phyloP scores from a whole-genome alignment of 2,113 vertebrate species.

The Otus sunia region DNA sequence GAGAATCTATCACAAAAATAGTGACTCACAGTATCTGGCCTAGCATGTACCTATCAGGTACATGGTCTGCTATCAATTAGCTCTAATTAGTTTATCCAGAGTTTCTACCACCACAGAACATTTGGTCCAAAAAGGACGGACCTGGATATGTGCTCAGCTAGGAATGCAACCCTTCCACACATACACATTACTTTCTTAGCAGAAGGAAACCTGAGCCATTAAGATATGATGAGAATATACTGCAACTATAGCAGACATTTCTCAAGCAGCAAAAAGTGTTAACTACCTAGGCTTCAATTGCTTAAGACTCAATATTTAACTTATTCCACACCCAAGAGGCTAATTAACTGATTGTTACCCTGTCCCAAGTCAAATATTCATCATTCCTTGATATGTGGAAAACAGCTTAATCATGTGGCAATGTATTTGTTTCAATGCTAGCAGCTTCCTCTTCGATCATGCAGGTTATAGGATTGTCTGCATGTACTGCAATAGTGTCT shows the following conservation, averaged over 20 bases:
- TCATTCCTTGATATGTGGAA: not conserved
- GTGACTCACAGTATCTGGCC: not conserved
- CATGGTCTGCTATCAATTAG: not conserved
- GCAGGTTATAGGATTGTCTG: not conserved
- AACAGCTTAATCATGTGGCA: not conserved
- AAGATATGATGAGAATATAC: not conserved
- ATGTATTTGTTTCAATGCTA: not conserved
- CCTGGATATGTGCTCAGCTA: not conserved
- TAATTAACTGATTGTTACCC: not conserved
- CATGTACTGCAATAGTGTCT: not conserved
- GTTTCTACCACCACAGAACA: not conserved
- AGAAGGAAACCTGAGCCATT: not conserved
- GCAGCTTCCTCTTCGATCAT: not conserved
- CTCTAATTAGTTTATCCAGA: not conserved
- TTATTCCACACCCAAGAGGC: not conserved
- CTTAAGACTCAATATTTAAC: not conserved
- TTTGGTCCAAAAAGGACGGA: not conserved
- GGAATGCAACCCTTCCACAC: not conserved
- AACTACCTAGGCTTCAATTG: not conserved
- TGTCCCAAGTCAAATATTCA: not conserved
- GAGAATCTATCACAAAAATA: not conserved
- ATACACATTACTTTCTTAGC: not conserved
- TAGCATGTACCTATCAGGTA: not conserved
- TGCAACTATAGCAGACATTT: not conserved
- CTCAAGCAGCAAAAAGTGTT: not conserved